Evolutionary conservation across 2,797 vertebrate species (phyloP), one percentile per base, ranked within the genome.

Genomic region (Clarias laeviceps): DNA sequence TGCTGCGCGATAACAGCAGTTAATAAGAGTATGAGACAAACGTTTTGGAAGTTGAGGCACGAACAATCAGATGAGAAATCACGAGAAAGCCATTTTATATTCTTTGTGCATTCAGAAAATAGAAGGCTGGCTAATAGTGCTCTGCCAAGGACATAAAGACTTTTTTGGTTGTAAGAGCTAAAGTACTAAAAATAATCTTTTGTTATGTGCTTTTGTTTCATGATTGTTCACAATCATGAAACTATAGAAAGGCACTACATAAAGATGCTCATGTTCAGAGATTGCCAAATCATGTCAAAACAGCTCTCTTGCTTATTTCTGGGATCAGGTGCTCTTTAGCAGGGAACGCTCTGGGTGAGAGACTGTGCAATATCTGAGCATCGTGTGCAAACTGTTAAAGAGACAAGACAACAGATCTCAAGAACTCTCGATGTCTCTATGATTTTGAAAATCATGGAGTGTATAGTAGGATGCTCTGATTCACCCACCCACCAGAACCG

Each of bases 381-480:
- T 80, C 34, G 18, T 12, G 45, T 50, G 17, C 40, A 7, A 27
- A 54, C n/a, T 50, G 8, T 32, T 66, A 50, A 54, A 45, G 27
- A 22, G 62, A 80, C 40, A 66, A 80, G 40, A 29, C 79, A 66
- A 29, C 79, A 32, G 79, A 65, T 80, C 61, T 20, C 62, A 66
- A 54, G 40, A 34, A 29, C n/a, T 54, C 24, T 54, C 27, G 5
- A 20, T 80, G 17, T 65, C 37, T 65, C 14, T 27, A 80, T 50
- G 79, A 80, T 66, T 80, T 66, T 54, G 9, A 66, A 80, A 66
- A 66, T 50, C 34, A 32, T 27, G 6, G 7, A 64, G 78, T 65
- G n/a, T 80, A 24, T 32, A 20, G 65, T 20, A 29, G 27, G 62
- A 40, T n/a, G 18, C 62, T 65, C 17, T 80, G 37, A 37, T 80